phyloP scores from a whole-genome alignment of 2,888 invertebrate species.

The Hemithea aestivaria region DNA sequence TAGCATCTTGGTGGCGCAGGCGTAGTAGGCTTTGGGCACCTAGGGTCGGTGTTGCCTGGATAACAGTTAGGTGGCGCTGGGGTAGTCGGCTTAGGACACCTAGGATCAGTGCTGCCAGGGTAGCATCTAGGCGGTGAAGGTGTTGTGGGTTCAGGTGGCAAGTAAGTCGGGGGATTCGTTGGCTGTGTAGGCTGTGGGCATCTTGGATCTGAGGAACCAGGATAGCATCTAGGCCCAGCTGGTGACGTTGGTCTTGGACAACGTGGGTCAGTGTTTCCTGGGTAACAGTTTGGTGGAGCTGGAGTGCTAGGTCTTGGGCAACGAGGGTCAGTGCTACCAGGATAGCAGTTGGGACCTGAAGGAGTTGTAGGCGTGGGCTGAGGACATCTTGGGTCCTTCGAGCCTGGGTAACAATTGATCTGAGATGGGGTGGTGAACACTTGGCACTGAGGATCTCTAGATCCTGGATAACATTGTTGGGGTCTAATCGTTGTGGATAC shows the following conservation, averaged over 20 bases:
- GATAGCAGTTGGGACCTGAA: constrained; percentile 31
- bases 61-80: constrained; percentile 39
- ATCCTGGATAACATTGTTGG: constrained; percentile 52
- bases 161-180: constrained; percentile 27
- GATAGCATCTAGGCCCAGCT: constrained; percentile 23
- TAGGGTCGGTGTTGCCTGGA: constrained; percentile 44
- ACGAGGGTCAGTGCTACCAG: constrained; percentile 36
- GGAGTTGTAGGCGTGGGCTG: constrained; percentile 31
- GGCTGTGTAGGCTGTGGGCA: constrained; percentile 34
- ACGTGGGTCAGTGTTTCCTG: constrained; percentile 30
- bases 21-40: constrained; percentile 34
- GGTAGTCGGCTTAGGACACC: constrained; percentile 40
- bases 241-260: constrained; percentile 30
- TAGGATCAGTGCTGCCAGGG: constrained; percentile 31
- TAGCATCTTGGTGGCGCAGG: constrained; percentile 15
- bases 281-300: constrained; percentile 27
- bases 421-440: constrained; percentile 37
- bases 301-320: constrained; percentile 30
- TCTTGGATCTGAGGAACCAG: constrained; percentile 43
- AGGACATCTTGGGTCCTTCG: constrained; percentile 38
- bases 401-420: constrained; percentile 37
- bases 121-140: constrained; percentile 30
- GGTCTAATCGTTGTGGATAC: constrained; percentile 53
- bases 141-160: constrained; percentile 27
- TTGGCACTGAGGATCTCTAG: constrained; percentile 52